Base-by-base conservation (phyloP, 2,888 invertebrate genomes). In the Dynastes hyllus region DNA sequence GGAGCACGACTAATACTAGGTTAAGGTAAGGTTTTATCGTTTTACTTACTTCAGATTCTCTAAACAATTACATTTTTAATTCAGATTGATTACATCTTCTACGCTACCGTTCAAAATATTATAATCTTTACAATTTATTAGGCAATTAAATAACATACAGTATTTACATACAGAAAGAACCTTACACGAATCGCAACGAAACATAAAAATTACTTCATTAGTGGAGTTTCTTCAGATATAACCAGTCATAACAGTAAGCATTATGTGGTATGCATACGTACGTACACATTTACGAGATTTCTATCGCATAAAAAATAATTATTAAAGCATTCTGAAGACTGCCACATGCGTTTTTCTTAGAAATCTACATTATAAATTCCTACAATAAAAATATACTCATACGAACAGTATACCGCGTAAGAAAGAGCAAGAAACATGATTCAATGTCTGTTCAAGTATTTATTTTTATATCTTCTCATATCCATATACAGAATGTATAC, bases 121-220 rank as follows among this genome's bases (percentile, higher is more conserved):
- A 11, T 45, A 45, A 45, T 11, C 9, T 45, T 45, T 45, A 45
- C 1, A 45, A 45, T 45, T 45, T 45, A 45, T 45, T 45, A 45
- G 45, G 45, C 11, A 45, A 45, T 45, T 45, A 45, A 45, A 2
- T 45, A 11, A 45, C 8, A 45, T 37, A 37, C 37, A 37, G 0
- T 6, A 37, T 37, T 45, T 45, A 45, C 45, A 45, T 45, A 45
- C 32, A 45, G 8, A 45, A 45, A 45, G 45, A 5, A 27, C 2
- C 5, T 16, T 58, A 8, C 22, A 58, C n/a, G 16, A 58, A 16
- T 22, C 55, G 22, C 22, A 16, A 22, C 55, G 29, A 29, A 29
- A 63, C 13, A 63, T 63, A 63, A 63, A 63, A 63, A 63, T 63
- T 63, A 63, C 63, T 63, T 63, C 63, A 63, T 63, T 63, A 63